phyloP scores from a whole-genome alignment of 2,797 vertebrate genomes.

The Podargus strigoides region DNA sequence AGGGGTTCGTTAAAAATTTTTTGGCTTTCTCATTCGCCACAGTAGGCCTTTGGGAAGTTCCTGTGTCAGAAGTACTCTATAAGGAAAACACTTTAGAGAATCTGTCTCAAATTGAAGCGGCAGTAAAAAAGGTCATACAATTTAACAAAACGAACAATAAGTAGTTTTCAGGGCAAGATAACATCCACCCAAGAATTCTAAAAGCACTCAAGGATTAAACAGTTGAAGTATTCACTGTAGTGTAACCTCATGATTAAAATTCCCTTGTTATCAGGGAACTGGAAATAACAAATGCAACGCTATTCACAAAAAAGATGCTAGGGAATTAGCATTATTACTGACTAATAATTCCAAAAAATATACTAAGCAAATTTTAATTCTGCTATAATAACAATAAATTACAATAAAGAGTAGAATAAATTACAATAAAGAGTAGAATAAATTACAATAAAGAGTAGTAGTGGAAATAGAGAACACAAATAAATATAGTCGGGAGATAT shows the following conservation, averaged over 20 bases:
- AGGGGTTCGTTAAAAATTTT: accelerated
- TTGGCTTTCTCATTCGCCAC: background rate
- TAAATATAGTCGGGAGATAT: background rate
- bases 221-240: background rate
- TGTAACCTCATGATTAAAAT: background rate
- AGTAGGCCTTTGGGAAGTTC: background rate
- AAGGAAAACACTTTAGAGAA: background rate
- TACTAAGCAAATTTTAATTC: background rate
- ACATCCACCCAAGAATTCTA: background rate
- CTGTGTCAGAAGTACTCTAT: background rate
- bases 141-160: background rate
- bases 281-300: background rate
- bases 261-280: background rate
- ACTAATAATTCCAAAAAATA: background rate
- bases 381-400: background rate
- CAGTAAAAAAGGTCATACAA: background rate
- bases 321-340: no score
- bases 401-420: background rate
- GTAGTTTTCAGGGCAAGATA: background rate
- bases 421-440: background rate
- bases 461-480: background rate
- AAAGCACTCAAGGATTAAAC: background rate
- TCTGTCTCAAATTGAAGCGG: background rate
- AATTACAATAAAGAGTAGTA: background rate
- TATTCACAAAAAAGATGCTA: background rate